A percentile compares a stretch with the other conserved stretches of the same genome.
These are phyloP conservation scores for Pithys albifrons DNA, from an alignment of 2,113 vertebrate species.

Conservation along the genomic window DNA sequence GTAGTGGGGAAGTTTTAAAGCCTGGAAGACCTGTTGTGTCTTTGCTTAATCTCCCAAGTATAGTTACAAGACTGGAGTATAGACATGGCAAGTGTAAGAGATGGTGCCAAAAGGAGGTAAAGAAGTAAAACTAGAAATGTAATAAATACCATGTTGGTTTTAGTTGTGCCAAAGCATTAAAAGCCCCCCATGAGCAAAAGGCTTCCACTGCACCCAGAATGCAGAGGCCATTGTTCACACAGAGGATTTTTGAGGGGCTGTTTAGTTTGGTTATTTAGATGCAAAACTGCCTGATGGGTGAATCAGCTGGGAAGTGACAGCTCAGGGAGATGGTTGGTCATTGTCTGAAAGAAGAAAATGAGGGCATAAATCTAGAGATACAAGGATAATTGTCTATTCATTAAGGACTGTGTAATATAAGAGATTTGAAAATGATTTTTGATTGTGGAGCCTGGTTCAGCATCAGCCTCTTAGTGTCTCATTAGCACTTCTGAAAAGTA, in stretches of 20 bases:
- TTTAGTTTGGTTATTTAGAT: not conserved
- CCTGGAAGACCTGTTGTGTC: rapidly evolving
- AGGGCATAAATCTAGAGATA: not conserved
- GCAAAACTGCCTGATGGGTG: not conserved
- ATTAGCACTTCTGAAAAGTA: not conserved
- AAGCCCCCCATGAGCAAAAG: not conserved
- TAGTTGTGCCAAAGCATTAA: not conserved
- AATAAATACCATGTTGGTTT: not conserved
- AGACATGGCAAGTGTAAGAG: not conserved
- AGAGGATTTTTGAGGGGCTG: not conserved
- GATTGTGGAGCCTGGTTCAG: not conserved
- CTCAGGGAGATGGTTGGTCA: not conserved
- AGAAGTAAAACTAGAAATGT: not conserved
- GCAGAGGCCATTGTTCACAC: not conserved
- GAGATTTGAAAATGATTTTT: not conserved
- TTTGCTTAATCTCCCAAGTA: not conserved
- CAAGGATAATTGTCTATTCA: not conserved
- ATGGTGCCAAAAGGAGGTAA: not conserved
- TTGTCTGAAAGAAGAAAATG: not conserved
- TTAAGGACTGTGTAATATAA: not conserved
- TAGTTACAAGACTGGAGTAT: not conserved
- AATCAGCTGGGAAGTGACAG: not conserved
- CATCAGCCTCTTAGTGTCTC: not conserved
- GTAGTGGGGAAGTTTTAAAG: not conserved
- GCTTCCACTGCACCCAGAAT: not conserved